Conservation (phyloP, 2,888 invertebrate species). For the Plebejus argus region DNA sequence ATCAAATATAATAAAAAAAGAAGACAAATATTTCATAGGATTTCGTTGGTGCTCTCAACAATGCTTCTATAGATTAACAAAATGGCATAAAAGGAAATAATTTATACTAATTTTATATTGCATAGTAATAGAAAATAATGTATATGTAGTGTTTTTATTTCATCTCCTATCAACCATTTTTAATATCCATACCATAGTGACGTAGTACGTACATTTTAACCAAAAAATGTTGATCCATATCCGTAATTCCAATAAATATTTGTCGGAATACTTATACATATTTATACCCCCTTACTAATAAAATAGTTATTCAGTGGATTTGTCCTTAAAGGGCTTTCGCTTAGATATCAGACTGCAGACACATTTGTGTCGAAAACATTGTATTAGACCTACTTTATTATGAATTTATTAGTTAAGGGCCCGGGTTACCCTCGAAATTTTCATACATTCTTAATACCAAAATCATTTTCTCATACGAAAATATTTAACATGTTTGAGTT, state of each 20-base stretch:
- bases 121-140: neutral
- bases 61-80: slow-evolving; percentile 28
- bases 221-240: neutral
- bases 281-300: neutral
- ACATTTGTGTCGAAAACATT: neutral
- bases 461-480: no score
- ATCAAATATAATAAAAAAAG: neutral
- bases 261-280: neutral
- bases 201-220: neutral
- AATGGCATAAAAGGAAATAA: neutral
- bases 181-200: neutral
- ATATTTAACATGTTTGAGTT: no score
- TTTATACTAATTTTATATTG: slow-evolving; percentile 35
- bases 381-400: neutral
- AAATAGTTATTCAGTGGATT: no score
- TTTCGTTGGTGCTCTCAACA: slow-evolving; percentile 24
- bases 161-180: neutral
- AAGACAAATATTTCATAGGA: slow-evolving; percentile 18
- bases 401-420: no score
- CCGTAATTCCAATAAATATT: neutral
- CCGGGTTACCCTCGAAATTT: no score
- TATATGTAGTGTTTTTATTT: neutral
- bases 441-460: no score
- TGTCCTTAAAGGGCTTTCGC: neutral
- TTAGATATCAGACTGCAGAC: neutral